phyloP scores from a whole-genome alignment of 2,888 invertebrate species.

The Orthosia cruda region DNA sequence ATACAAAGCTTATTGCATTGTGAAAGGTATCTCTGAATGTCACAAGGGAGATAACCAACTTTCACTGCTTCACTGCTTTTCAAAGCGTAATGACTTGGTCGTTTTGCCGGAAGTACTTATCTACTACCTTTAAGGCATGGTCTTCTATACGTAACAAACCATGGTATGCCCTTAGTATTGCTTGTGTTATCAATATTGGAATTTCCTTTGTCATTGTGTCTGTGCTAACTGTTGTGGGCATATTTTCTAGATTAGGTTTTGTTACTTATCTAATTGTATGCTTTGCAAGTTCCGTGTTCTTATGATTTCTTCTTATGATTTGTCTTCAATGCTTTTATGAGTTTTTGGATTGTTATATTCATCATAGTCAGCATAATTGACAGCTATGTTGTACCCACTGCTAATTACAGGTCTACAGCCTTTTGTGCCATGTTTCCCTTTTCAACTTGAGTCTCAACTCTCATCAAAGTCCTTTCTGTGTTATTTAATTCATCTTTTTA shows the following conservation, averaged over 20 bases:
- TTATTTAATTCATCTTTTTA: neutral
- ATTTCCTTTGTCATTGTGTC: neutral
- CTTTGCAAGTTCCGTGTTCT: neutral
- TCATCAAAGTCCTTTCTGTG: neutral
- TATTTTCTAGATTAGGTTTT: neutral
- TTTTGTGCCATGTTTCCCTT: neutral
- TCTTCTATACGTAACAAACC: constrained; percentile 9
- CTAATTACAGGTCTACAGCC: neutral
- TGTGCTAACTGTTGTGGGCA: neutral
- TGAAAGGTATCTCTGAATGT: constrained; percentile 28
- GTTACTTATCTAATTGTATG: neutral
- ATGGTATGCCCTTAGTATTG: neutral
- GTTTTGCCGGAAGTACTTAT: constrained; percentile 26
- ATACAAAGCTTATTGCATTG: constrained; percentile 10
- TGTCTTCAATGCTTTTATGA: neutral
- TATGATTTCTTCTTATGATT: too few relatives aligned
- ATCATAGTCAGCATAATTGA: neutral
- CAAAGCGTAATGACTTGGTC: constrained; percentile 40
- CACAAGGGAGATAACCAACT: constrained; percentile 47
- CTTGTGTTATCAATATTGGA: neutral
- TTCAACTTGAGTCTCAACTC: neutral
- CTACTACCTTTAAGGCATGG: constrained; percentile 3
- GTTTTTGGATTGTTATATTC: neutral
- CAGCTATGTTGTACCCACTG: neutral
- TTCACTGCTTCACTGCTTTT: constrained; percentile 41